phyloP scores from a whole-genome alignment of 2,888 invertebrate species.

The Rhamphomyia laevipes region DNA sequence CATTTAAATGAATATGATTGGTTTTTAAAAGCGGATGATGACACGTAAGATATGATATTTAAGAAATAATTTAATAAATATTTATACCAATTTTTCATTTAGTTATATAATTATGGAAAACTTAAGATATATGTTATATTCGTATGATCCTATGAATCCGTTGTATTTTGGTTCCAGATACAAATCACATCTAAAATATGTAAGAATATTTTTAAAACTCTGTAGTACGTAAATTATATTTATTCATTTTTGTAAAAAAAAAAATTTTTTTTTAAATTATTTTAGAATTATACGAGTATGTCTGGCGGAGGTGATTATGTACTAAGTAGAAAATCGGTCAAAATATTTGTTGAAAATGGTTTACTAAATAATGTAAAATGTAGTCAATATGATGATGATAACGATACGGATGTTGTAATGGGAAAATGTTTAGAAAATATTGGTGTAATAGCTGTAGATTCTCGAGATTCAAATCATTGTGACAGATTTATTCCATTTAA shows the following conservation, averaged over 20 bases:
- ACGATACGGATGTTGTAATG: constrained; percentile 16
- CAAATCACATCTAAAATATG: constrained; percentile 44
- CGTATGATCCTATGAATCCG: constrained; percentile 55
- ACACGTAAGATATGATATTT: constrained; percentile 61
- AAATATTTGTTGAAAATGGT: constrained; percentile 57
- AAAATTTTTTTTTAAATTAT: no score
- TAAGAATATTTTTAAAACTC: no score
- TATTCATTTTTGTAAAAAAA: no score
- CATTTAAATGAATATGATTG: constrained; percentile 75
- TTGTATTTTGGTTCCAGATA: constrained; percentile 84
- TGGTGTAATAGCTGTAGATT: constrained; percentile 74
- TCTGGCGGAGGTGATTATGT: constrained; percentile 86
- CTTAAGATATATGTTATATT: constrained; percentile 70
- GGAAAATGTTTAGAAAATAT: constrained; percentile 65
- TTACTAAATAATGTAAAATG: constrained; percentile 29
- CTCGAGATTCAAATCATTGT: constrained; percentile 65
- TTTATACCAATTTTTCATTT: constrained; percentile 10
- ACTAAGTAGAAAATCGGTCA: constrained; percentile 64
- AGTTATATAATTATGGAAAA: constrained; percentile 90
- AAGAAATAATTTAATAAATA: no score
- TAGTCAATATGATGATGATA: constrained; percentile 32
- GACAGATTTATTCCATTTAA: constrained; percentile 95
- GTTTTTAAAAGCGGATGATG: constrained; percentile 95
- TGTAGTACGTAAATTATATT: no score
- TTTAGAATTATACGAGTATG: no score